Evolutionary conservation across 2,888 invertebrate species (phyloP).

Genomic region (Caradrina clavipalpis): DNA sequence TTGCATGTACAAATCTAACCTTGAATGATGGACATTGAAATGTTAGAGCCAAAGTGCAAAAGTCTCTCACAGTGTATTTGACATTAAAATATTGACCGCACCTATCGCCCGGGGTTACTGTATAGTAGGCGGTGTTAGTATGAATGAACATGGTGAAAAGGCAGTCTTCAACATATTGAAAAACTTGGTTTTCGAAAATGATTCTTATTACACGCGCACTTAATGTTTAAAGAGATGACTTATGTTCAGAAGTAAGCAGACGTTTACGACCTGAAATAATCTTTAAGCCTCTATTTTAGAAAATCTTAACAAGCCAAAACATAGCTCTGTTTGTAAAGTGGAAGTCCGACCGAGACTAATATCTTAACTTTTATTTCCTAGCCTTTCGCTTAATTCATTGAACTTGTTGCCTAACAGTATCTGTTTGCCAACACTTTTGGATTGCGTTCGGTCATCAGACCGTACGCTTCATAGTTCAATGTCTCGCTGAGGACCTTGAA

Average conservation of each 20-base stretch:
- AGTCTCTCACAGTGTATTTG: conserved; percentile 25
- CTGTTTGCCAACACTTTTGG: conserved; percentile 74
- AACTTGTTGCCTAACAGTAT: conserved; percentile 73
- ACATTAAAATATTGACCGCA: conserved; percentile 25
- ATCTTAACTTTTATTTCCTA: conserved; percentile 54
- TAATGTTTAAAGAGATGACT: neutral
- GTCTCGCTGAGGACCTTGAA: conserved; percentile 76
- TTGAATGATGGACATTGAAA: conserved; percentile 32
- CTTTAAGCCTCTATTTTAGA: neutral
- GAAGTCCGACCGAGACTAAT: conserved; percentile 44
- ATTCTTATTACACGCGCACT: neutral
- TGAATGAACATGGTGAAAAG: conserved; percentile 19
- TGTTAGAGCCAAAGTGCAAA: conserved; percentile 25
- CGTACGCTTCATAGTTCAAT: conserved; percentile 80
- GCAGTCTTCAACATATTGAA: neutral
- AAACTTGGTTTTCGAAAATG: neutral
- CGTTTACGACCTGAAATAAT: conserved; percentile 2
- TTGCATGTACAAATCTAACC: conserved; percentile 25
- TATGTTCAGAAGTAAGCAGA: neutral
- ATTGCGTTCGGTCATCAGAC: conserved; percentile 79
- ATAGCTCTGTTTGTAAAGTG: conserved; percentile 22
- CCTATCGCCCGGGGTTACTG: conserved; percentile 12
- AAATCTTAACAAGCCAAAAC: conserved; percentile 17
- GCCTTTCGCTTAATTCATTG: conserved; percentile 72
- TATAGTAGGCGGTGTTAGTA: conserved; percentile 3